Evolutionary conservation across 2,888 invertebrate species (phyloP), one percentile per base, ranked within the genome.

Genomic region (Rutpela maculata): DNA sequence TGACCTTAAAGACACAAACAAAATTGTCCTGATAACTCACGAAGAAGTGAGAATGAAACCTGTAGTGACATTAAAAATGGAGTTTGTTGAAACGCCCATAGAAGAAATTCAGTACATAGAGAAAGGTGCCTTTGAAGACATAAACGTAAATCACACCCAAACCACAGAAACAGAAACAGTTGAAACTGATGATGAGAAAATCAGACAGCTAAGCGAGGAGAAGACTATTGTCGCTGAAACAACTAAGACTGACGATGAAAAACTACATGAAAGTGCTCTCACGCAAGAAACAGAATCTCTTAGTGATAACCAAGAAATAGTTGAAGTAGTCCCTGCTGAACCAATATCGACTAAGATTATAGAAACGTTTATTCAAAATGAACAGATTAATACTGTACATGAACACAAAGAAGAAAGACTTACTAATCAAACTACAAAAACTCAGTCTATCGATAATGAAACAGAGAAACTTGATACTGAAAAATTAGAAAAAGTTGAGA

Each of bases 1-100:
- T 57, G 83, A 85, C 11, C 31, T 85, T 65, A 84, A 84, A 5
- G 86, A 78, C 26, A 81, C 78, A 31, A 89, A 89, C 81, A 92
- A 91, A 86, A 92, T 95, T 82, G 93, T 93, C 75, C 89, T 95
- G 60, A 95, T 95, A 80, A 94, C 94, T 6, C 95, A 95, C 78
- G 95, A 95, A 89, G 94, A 95, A 89, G 92, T 93, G 82, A 92
- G 92, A 89, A 90, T 93, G 85, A 93, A 93, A 78, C 94, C 94
- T 12, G 92, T 94, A 62, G 91, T 94, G 90, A 90, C 92, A 88
- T 85, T 94, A 90, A 91, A 93, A 91, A 91, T 94, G 91, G 90
- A 94, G 90, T 91, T 92, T 89, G 84, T 86, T 19, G 86, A 88
- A 76, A 84, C 84, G 71, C 83, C 85, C 31, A 71, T 85, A 55